These are phyloP conservation scores for Hemicentrotus pulcherrimus DNA, from an alignment of 35 echinoderm and acorn worm genomes.

Conservation along the genomic window DNA sequence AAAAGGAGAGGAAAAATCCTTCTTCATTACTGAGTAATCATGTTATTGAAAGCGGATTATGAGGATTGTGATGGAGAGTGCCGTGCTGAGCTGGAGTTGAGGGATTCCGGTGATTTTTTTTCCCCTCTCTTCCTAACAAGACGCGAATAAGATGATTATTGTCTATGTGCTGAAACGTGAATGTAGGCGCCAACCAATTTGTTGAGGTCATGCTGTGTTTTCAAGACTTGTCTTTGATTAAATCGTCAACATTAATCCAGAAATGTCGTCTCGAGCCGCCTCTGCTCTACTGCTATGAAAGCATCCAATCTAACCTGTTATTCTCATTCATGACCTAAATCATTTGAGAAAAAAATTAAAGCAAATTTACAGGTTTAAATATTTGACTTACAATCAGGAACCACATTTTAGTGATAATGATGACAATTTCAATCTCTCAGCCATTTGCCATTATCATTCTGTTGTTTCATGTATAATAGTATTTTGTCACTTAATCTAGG, in stretches of 20 bases:
- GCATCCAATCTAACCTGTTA: too few relatives aligned
- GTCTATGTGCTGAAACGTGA: background rate
- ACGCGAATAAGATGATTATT: background rate
- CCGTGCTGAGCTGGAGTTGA: background rate
- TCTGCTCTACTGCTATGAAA: background rate
- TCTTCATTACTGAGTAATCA: conserved; percentile 19
- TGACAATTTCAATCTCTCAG: too few relatives aligned
- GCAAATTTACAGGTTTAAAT: too few relatives aligned
- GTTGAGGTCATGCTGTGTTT: background rate
- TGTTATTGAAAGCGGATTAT: background rate
- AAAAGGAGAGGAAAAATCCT: background rate
- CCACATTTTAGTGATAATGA: too few relatives aligned
- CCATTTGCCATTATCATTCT: too few relatives aligned
- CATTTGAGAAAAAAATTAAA: too few relatives aligned
- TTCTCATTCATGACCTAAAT: background rate
- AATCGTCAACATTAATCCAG: background rate
- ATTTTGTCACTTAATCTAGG: too few relatives aligned
- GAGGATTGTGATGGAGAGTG: background rate
- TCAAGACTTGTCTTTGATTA: background rate
- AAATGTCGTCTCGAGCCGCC: background rate
- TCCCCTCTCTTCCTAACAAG: background rate
- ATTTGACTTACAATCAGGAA: too few relatives aligned
- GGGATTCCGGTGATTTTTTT: background rate
- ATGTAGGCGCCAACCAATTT: background rate
- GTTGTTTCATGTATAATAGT: too few relatives aligned